phyloP scores from a whole-genome alignment of 2,113 vertebrate species.

The Clupea harengus region DNA sequence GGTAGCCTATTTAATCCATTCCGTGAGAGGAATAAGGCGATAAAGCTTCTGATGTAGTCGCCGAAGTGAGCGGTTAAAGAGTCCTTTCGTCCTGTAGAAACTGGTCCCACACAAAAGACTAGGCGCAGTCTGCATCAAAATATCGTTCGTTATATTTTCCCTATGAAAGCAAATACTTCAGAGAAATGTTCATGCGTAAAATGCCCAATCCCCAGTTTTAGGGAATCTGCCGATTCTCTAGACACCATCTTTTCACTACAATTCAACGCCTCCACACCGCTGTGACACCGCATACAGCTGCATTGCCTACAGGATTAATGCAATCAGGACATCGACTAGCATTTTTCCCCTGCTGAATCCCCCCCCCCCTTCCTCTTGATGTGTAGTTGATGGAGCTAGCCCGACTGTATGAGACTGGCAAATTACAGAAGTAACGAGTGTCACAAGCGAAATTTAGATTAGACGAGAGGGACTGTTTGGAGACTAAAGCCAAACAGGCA shows the following conservation, averaged over 20 bases:
- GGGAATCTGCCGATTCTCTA: slow-evolving; percentile 30
- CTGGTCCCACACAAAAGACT: slow-evolving; percentile 4
- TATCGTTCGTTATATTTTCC: slow-evolving; percentile 23
- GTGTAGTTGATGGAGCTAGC: background rate
- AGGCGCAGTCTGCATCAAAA: background rate
- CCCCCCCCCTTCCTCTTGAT: slow-evolving; percentile 30
- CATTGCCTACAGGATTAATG: slow-evolving; percentile 95
- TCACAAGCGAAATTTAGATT: slow-evolving; percentile 18
- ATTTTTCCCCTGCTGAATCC: slow-evolving; percentile 65
- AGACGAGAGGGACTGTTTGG: background rate
- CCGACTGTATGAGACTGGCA: background rate
- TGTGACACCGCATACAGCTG: slow-evolving; percentile 95
- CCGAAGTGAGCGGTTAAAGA: slow-evolving; percentile 25
- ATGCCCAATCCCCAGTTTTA: slow-evolving; percentile 24
- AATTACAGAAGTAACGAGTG: slow-evolving; percentile 22
- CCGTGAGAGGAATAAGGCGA: slow-evolving; percentile 15
- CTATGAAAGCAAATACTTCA: slow-evolving; percentile 32
- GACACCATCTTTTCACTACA: slow-evolving; percentile 52
- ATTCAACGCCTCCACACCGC: slow-evolving; percentile 84
- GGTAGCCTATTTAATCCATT: slow-evolving; percentile 16
- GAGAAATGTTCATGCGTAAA: slow-evolving; percentile 29
- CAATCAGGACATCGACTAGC: slow-evolving; percentile 77
- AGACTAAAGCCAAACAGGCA: background rate
- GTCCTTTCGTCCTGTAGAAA: slow-evolving; percentile 33
- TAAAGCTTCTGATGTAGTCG: slow-evolving; percentile 2